These are phyloP conservation scores for Marmota monax DNA, from an alignment of 2,113 vertebrate genomes.

Conservation along the genomic window DNA sequence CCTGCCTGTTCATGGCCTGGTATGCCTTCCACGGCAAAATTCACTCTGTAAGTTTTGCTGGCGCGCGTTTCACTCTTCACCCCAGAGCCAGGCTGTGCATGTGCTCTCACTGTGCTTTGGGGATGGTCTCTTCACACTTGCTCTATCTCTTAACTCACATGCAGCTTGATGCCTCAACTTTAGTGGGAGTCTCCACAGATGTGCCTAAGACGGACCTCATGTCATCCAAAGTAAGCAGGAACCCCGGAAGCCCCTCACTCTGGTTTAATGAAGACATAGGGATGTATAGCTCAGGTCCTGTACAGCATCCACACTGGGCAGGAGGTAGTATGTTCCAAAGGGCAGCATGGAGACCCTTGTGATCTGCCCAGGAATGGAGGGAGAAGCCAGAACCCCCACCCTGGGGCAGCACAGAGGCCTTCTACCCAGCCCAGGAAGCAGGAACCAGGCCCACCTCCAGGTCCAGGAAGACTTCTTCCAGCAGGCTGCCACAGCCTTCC, in stretches of 20 bases:
- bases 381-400: constrained; percentile 82
- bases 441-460: constrained; percentile 91
- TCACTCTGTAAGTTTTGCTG: too few relatives aligned
- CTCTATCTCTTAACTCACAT: neutral
- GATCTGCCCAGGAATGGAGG: neutral
- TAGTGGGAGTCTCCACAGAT: neutral
- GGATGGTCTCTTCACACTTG: neutral
- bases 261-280: neutral
- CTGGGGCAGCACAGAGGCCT: constrained; percentile 82
- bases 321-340: neutral
- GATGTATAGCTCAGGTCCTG: neutral
- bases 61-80: neutral
- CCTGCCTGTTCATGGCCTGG: rapidly evolving
- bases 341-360: neutral
- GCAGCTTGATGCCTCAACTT: neutral
- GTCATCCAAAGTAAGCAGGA: neutral
- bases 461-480: constrained; percentile 98
- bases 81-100: neutral
- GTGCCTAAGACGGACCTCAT: neutral
- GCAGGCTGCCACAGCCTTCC: constrained; percentile 94
- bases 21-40: neutral
- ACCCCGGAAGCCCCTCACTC: too few relatives aligned
- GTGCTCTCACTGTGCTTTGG: neutral
- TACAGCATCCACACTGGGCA: neutral
- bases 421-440: neutral